Conservation (phyloP, 1,140 invertebrate species). For the Drosophila pandora region DNA sequence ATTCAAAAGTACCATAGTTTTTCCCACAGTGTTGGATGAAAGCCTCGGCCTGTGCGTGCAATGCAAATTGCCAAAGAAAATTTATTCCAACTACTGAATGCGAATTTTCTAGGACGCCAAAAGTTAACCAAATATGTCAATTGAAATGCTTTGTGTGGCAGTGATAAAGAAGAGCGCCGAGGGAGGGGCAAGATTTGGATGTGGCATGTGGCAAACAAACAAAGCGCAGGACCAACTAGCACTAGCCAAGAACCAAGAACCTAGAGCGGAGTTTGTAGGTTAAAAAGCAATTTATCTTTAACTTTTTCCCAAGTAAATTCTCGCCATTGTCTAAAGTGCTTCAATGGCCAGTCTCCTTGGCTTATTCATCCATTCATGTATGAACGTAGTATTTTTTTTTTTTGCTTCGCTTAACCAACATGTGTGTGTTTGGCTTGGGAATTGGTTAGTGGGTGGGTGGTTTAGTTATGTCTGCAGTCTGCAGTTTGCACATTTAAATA, state of each 20-base stretch:
- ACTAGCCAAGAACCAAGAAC: constrained; percentile 45
- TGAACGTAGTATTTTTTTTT: background rate
- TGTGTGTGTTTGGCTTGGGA: constrained; percentile 6
- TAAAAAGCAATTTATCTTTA: constrained; percentile 81
- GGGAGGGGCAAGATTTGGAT: constrained; percentile 14
- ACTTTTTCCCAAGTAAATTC: constrained; percentile 75
- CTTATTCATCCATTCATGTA: background rate
- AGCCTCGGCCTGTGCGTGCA: constrained; percentile 45
- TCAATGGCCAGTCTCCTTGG: constrained; percentile 37
- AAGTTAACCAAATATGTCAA: constrained; percentile 80
- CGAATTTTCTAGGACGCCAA: constrained; percentile 61
- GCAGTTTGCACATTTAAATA: constrained; percentile 59
- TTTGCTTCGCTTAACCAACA: background rate
- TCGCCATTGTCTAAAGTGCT: constrained; percentile 75
- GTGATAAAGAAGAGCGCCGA: constrained; percentile 1
- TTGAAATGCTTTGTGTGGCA: constrained; percentile 58
- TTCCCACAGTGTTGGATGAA: constrained; percentile 1
- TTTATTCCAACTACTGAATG: constrained; percentile 74
- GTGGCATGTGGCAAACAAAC: constrained; percentile 59
- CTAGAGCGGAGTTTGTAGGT: constrained; percentile 59
- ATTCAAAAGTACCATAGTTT: background rate
- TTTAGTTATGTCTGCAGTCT: constrained; percentile 15
- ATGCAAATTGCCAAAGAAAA: constrained; percentile 77
- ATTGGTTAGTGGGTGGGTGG: constrained; percentile 17
- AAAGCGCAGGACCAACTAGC: constrained; percentile 59